These are phyloP conservation scores for Lytechinus pictus DNA, from an alignment of 35 echinoderm and acorn worm species.

Conservation along the genomic window DNA sequence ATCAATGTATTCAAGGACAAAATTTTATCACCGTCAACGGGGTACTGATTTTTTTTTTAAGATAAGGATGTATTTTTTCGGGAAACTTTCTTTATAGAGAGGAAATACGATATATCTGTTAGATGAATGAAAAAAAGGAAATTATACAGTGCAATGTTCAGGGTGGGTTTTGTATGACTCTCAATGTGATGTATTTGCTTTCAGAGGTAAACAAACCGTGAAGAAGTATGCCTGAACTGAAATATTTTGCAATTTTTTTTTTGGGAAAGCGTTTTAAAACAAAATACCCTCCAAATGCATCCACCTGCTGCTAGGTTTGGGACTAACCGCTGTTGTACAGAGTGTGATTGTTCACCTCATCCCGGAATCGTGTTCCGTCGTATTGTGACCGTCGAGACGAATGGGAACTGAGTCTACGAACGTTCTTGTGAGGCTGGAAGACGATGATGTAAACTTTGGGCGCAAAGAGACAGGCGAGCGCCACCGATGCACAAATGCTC, in stretches of 20 bases:
- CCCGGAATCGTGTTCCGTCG: slow-evolving; percentile 58
- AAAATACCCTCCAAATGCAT: slow-evolving; percentile 37
- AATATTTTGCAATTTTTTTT: neutral
- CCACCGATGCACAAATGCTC: slow-evolving; percentile 92
- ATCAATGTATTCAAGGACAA: neutral
- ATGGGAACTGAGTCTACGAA: slow-evolving; percentile 79
- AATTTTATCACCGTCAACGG: neutral
- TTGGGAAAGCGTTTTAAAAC: neutral
- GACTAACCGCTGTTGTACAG: slow-evolving; percentile 49
- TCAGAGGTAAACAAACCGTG: neutral
- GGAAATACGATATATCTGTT: neutral
- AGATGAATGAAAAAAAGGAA: neutral
- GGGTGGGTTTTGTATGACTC: no score
- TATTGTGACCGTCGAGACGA: slow-evolving; percentile 79
- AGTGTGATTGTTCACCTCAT: slow-evolving; percentile 64
- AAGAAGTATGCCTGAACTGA: neutral
- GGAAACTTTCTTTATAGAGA: no score
- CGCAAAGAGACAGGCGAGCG: slow-evolving; percentile 87
- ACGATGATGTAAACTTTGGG: slow-evolving; percentile 99
- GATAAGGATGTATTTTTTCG: no score
- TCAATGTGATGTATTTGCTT: neutral
- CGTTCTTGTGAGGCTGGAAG: slow-evolving; percentile 99
- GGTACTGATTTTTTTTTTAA: neutral
- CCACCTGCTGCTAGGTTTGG: slow-evolving; percentile 3
- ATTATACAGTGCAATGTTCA: neutral